Base-by-base conservation (phyloP, 2,113 vertebrate species). In the Xiphophorus couchianus region DNA sequence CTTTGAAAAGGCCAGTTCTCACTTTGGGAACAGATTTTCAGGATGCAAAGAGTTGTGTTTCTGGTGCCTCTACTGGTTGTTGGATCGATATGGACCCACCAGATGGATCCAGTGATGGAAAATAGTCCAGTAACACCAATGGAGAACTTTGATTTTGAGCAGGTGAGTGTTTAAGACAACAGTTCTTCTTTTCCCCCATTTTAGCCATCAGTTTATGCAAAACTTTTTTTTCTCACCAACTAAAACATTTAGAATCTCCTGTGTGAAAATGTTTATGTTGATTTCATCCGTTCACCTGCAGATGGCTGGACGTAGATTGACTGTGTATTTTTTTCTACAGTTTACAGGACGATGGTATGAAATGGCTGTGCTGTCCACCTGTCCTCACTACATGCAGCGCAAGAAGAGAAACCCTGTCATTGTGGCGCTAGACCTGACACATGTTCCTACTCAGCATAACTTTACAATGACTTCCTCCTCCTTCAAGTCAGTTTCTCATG, bases 261-360 rank as follows among this genome's bases (percentile, higher is more conserved):
- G 3, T 58, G 51, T 10, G 51, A 58, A 58, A 58, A 25, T 25
- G 7, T 54, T 54, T n/a, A 54, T 25, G 25, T 58, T 58, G 25
- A 17, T 17, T 31, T 28, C 1, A 25, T 64, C 15, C 33, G 12
- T 44, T 51, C 22, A 33, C 37, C 17, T 65, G 2, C 14, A 69
- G 27, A 58, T 65, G 35, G 12, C 39, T 62, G 39, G 1, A 9
- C 31, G 14, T 37, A 2, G 10, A 54, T 22, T 66, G 35, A 63
- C 37, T 30, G 3, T 37, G 1, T 29, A 6, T 27, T 71, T 14
- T 71, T 42, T 2, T 28, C 28, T 77, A 6, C 88, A 95, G 94
- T 93, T 94, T 54, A 81, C 93, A 86, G 97, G 97, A 3, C 96
- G 94, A 68, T 98, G 97, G 97, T 96, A 94, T 0, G 95, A 95